Base-by-base conservation (phyloP, 2,888 invertebrate genomes). In the Eretmocerus hayati region DNA sequence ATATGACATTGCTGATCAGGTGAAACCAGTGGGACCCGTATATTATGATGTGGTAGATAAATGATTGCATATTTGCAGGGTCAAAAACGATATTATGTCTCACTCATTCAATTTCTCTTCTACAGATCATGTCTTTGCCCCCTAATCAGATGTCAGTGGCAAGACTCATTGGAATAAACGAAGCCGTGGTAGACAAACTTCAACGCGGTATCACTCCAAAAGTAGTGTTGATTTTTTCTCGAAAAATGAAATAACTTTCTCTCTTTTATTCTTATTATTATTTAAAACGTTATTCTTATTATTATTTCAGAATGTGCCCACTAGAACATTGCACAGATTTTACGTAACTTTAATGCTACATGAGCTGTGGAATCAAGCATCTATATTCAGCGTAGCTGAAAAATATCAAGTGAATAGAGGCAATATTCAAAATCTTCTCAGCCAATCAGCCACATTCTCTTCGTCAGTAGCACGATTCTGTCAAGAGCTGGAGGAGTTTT, bases 341-440 rank as follows among this genome's bases (percentile, higher is more conserved):
- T 95, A 90, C 69, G 73, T 90, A 50, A 88, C 93, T 8, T 69
- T 96, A 53, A 87, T 95, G 74, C 72, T 96, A 52, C 79, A 85
- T 59, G 88, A 91, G 57, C 72, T 90, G 19, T 84, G 87, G 80
- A 80, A 81, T 52, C 80, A 84, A 52, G 67, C 77, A 59, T 77
- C 84, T 0, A 69, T 88, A 21, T 79, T 83, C 59, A 69, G 63
- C 19, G 83, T 90, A 0, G 83, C 92, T 0, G 77, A 80, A 32
- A 86, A 84, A 72, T 85, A 79, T 64, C 75, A 78, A 58, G 74
- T 88, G 0, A 78, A 85, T 37, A 81, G 93, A 48, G 95, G 96
- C 13, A 77, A 79, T 15, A 77, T 94, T 19, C 92, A 94, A 72
- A 80, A 81, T 50, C 75, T 90, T 30, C 76, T 93, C 69, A 78